A percentile compares a stretch with the other conserved stretches of the same genome.
phyloP scores from a whole-genome alignment of 2,797 vertebrate species.

The Anguilla megastoma region DNA sequence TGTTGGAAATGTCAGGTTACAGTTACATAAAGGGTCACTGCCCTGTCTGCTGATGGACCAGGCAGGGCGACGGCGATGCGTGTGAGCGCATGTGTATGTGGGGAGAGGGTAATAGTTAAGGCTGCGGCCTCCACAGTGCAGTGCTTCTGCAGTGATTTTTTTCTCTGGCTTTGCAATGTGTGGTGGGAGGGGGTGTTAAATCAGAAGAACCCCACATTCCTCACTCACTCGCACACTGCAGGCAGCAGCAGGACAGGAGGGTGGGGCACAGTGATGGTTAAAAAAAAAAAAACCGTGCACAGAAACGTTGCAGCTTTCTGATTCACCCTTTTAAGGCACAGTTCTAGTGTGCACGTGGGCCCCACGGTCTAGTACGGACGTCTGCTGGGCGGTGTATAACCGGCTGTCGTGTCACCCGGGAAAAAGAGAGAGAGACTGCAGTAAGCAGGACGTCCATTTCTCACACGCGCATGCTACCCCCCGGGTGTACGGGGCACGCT shows the following conservation, averaged over 20 bases:
- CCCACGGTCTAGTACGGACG: not conserved
- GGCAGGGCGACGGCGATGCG: not conserved
- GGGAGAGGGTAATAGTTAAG: not conserved
- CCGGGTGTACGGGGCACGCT: not conserved
- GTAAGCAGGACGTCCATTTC: not conserved
- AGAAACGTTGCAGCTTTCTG: not conserved
- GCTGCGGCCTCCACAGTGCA: not conserved
- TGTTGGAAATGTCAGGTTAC: not conserved
- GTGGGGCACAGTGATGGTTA: not conserved
- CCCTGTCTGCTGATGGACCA: not conserved
- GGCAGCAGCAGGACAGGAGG: not conserved
- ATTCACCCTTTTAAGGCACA: not conserved
- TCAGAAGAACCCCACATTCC: slow-evolving; percentile 7
- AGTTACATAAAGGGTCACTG: not conserved
- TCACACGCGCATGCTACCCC: not conserved
- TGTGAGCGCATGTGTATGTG: not conserved
- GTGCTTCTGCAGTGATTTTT: not conserved
- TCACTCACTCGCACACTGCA: slow-evolving; percentile 13
- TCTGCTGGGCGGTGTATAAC: not conserved
- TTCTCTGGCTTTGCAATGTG: not conserved
- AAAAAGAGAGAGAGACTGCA: not conserved
- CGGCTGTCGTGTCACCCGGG: not conserved
- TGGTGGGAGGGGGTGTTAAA: not conserved
- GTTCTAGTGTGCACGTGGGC: not conserved
- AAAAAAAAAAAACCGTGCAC: not conserved